phyloP scores from a whole-genome alignment of 2,797 vertebrate species.

The Acanthornis magna region DNA sequence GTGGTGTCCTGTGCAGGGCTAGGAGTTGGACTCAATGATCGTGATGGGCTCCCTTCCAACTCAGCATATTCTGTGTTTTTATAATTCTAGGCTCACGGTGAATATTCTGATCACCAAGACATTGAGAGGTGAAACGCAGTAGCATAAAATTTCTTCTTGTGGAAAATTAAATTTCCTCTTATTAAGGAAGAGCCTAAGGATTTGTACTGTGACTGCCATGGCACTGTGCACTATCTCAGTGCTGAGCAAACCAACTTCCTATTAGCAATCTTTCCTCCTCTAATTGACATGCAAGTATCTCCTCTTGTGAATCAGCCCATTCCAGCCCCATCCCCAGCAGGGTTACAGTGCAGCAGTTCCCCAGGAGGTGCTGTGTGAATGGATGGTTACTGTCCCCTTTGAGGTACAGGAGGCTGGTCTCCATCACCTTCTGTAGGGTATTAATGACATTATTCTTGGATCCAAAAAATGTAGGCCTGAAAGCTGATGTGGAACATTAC shows the following conservation, averaged over 20 bases:
- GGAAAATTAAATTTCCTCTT: background rate
- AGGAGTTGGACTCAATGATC: background rate
- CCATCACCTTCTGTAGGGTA: background rate
- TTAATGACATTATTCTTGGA: background rate
- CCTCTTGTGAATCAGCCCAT: background rate
- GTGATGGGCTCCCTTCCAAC: background rate
- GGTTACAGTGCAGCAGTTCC: background rate
- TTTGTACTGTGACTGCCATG: rapidly evolving
- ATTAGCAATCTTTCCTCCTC: background rate
- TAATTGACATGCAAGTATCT: background rate
- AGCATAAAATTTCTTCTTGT: background rate
- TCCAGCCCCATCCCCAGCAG: background rate
- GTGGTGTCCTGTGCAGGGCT: background rate
- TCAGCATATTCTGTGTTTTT: background rate
- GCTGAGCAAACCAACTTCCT: background rate
- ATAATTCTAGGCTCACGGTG: rapidly evolving
- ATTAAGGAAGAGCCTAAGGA: background rate
- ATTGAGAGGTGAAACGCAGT: background rate
- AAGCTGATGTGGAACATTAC: background rate
- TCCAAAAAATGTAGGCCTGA: background rate
- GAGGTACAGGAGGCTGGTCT: background rate
- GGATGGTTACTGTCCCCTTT: background rate
- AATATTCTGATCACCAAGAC: background rate
- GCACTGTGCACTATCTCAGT: background rate
- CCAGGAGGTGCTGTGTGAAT: background rate